Percentiles rank a stretch among this genome's conserved stretches.
These are phyloP conservation scores for Xenentodon cancila DNA, from an alignment of 2,797 vertebrate genomes.

Conservation along the genomic window DNA sequence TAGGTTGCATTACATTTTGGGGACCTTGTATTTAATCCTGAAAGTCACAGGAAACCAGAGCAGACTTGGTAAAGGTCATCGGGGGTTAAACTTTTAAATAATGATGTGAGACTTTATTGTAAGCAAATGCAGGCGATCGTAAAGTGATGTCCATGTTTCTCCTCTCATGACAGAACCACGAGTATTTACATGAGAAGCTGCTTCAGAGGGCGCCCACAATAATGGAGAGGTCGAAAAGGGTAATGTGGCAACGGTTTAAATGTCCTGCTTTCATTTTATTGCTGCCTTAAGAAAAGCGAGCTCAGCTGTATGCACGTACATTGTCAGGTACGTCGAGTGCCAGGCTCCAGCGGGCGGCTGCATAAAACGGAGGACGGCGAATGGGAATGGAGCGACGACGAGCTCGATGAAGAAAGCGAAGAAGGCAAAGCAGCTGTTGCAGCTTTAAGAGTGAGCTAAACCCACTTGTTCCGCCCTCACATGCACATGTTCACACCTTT, in stretches of 20 bases:
- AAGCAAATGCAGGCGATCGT: neutral
- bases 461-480: constrained; percentile 25
- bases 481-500: constrained; percentile 16
- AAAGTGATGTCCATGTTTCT: constrained; percentile 6
- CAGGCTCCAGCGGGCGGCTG: constrained; percentile 95
- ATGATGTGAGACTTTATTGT: neutral
- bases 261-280: neutral
- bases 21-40: too few species aligned
- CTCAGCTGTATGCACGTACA: constrained; percentile 8
- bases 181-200: constrained; percentile 95
- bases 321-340: constrained; percentile 91
- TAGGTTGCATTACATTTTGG: too few species aligned
- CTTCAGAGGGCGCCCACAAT: constrained; percentile 95
- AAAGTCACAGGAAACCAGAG: too few species aligned
- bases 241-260: constrained; percentile 54
- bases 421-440: constrained; percentile 96
- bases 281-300: neutral
- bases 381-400: constrained; percentile 98
- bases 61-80: neutral
- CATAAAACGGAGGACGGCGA: constrained; percentile 97
- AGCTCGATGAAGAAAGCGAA: constrained; percentile 97
- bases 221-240: constrained; percentile 94
- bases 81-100: neutral
- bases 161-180: constrained; percentile 85
- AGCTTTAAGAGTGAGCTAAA: constrained; percentile 88